Base-by-base conservation (phyloP, 2,797 vertebrate species). In the Denticeps clupeoides region DNA sequence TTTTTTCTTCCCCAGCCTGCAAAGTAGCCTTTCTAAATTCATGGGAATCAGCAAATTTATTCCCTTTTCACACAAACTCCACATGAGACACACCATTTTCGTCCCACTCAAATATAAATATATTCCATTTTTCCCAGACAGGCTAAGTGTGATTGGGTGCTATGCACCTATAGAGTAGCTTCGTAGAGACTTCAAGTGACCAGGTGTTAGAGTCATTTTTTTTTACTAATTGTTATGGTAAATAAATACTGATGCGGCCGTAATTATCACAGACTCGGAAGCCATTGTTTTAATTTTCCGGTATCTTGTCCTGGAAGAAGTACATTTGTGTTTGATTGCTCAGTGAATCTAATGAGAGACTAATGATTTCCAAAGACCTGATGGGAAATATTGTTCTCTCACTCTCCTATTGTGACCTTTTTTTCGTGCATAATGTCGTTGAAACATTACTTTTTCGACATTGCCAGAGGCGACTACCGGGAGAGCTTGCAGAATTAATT, bases 11-110 rank as follows among this genome's bases (percentile, higher is more conserved):
- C n/a, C 74, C 71, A 71, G 70, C 68, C 65, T 64, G 68, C 65
- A 76, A 81, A 77, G 67, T 67, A 76, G 71, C 70, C 72, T 70
- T 65, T 79, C 75, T 72, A 79, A 77, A 82, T 80, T 78, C 74
- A 78, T 75, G 70, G 75, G 64, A 74, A 75, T 74, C 70, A 68
- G 64, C 67, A 56, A 51, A 58, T 74, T 69, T 59, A 46, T 32
- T 52, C 55, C 25, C 55, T 37, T 19, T 37, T 18, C 9, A 35
- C 35, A 16, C 35, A 16, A 10, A 16, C 52, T 49, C 55, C 49
- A 37, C 5, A 41, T 65, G 67, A 62, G 53, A 67, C 70, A 67
- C 70, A 69, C 71, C 51, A 68, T 74, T 69, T 56, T 50, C 61
- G 65, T 53, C 53, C 60, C 47, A 58, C 42, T 38, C 35, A 38